Evolutionary conservation across 1,140 invertebrate genomes (phyloP).

Genomic region (Cydia strobilella): DNA sequence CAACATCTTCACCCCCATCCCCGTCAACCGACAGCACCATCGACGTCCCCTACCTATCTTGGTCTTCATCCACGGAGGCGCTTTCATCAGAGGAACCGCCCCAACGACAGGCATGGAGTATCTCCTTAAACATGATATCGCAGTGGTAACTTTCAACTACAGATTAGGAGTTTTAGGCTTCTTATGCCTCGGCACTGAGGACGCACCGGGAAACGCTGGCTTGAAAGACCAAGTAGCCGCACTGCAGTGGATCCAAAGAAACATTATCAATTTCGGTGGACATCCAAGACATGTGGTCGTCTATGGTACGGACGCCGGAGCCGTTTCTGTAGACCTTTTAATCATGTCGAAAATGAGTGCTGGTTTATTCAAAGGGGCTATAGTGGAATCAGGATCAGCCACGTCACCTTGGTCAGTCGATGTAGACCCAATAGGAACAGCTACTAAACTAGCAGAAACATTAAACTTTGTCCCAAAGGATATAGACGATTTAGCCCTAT

Average conservation of each 20-base stretch:
- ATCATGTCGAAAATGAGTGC: neutral
- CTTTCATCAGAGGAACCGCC: conserved; percentile 76
- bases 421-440: neutral
- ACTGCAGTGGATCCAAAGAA: conserved; percentile 79
- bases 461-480: neutral
- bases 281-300: conserved; percentile 64
- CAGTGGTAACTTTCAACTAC: conserved; percentile 59
- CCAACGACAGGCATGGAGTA: conserved; percentile 70
- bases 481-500: neutral
- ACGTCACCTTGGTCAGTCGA: neutral
- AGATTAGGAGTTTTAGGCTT: conserved; percentile 6
- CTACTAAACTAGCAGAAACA: neutral
- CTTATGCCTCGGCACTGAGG: conserved; percentile 2
- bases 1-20: conserved; percentile 85
- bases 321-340: conserved; percentile 53
- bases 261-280: conserved; percentile 79
- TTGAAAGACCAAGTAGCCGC: conserved; percentile 79
- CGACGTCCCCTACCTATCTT: conserved; percentile 71
- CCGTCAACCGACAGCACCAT: conserved; percentile 4
- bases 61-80: conserved; percentile 84
- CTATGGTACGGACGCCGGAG: conserved; percentile 66
- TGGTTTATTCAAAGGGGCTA: conserved; percentile 13
- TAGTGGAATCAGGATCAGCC: neutral
- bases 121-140: conserved; percentile 70
- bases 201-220: conserved; percentile 66